phyloP scores from a whole-genome alignment of 2,797 vertebrate species.

The Todus mexicanus region DNA sequence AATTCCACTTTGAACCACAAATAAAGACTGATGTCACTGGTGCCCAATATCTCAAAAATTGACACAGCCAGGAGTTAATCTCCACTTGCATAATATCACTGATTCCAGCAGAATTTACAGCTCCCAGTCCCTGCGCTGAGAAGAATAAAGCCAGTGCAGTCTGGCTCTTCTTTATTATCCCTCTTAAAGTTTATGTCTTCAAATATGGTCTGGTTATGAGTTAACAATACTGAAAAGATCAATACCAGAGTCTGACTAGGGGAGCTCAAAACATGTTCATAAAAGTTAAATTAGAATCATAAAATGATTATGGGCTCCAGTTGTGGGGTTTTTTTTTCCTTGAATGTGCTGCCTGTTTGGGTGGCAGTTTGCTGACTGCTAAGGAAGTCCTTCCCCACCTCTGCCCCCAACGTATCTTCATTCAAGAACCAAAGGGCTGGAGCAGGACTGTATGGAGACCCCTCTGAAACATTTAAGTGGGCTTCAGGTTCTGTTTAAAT shows the following conservation, averaged over 20 bases:
- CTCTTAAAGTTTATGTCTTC: slow-evolving; percentile 78
- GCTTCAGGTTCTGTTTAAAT: background rate
- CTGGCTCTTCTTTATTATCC: slow-evolving; percentile 71
- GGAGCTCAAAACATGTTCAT: slow-evolving; percentile 70
- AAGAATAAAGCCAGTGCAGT: slow-evolving; percentile 43
- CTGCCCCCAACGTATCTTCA: background rate
- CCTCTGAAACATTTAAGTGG: background rate
- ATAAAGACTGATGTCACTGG: background rate
- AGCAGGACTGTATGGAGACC: accelerated
- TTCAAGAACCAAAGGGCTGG: background rate
- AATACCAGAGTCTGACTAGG: slow-evolving; percentile 68
- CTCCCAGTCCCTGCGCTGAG: slow-evolving; percentile 1
- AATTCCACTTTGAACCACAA: background rate
- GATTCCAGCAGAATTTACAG: slow-evolving; percentile 65
- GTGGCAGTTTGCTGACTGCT: background rate
- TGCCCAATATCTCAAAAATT: background rate
- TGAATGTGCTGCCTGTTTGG: slow-evolving; percentile 20
- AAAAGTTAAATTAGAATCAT: slow-evolving; percentile 75
- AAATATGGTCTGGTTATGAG: slow-evolving; percentile 76
- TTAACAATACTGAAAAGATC: slow-evolving; percentile 75
- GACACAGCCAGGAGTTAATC: slow-evolving; percentile 16
- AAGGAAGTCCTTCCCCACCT: background rate
- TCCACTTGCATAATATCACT: slow-evolving; percentile 46
- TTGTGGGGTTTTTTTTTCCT: background rate
- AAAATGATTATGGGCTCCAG: slow-evolving; percentile 67